Evolutionary conservation across 2,113 vertebrate genomes (phyloP).

Genomic region (Acrocephalus arundinaceus): DNA sequence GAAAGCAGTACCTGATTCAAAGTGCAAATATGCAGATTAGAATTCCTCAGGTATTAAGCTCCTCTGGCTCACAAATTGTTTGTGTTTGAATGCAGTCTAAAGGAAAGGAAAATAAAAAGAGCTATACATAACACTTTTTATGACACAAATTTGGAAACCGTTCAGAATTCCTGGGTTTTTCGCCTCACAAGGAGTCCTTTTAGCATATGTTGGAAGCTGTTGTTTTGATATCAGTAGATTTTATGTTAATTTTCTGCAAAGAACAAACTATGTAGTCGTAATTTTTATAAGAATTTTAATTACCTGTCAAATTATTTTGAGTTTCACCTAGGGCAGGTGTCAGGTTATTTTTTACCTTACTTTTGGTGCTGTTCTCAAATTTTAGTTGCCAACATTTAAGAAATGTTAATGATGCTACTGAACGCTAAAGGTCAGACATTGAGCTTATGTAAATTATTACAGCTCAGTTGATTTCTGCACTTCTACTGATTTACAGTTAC

Average conservation of each 20-base stretch:
- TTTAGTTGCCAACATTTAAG: constrained; percentile 16
- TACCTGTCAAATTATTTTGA: constrained; percentile 69
- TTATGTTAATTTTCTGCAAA: constrained; percentile 71
- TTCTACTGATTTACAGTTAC: constrained; percentile 14
- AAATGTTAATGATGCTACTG: constrained; percentile 43
- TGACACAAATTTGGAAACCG: constrained; percentile 60
- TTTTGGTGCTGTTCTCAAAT: constrained; percentile 1
- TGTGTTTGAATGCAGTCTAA: constrained; percentile 59
- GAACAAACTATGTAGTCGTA: constrained; percentile 33
- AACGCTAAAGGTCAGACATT: constrained; percentile 19
- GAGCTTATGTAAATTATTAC: constrained; percentile 21
- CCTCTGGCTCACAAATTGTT: constrained; percentile 56
- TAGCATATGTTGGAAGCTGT: constrained; percentile 58
- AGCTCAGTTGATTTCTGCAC: constrained; percentile 12
- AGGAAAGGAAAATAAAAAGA: constrained; percentile 52
- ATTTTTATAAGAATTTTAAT: constrained; percentile 73
- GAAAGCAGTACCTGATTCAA: constrained; percentile 40
- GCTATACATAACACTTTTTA: constrained; percentile 42
- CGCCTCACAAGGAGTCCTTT: constrained; percentile 58
- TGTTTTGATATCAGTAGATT: constrained; percentile 65
- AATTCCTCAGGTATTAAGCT: constrained; percentile 60
- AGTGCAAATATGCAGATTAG: constrained; percentile 57
- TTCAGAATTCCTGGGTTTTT: constrained; percentile 48
- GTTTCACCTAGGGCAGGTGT: background rate
- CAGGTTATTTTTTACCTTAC: background rate